Conservation (phyloP, 1,140 invertebrate species). For the Sycophila sp. region DNA sequence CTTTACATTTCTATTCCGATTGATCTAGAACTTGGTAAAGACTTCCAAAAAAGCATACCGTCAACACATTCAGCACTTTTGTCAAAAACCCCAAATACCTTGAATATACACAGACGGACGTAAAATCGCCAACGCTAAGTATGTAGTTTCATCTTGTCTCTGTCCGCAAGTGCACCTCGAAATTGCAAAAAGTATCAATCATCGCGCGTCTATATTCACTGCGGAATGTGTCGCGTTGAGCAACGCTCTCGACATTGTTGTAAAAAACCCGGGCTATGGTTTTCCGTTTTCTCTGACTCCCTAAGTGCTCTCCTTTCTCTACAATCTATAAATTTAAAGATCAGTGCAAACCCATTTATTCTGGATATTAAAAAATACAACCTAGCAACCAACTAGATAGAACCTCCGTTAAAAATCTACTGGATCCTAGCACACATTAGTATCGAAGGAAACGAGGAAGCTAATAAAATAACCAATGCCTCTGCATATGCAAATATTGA, state of each 20-base stretch:
- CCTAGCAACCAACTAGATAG: too few species aligned
- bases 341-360: neutral
- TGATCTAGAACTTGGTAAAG: neutral
- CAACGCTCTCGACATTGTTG: neutral
- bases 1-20: neutral
- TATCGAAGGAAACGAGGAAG: neutral
- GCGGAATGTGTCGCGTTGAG: constrained; percentile 22
- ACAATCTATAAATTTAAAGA: neutral
- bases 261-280: neutral
- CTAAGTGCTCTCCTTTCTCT: neutral
- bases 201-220: neutral
- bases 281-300: neutral
- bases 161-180: neutral
- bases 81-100: neutral
- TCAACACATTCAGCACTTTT: neutral
- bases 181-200: neutral
- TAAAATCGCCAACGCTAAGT: neutral
- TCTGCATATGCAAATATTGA: neutral
- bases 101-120: constrained; percentile 22
- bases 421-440: neutral
- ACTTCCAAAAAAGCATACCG: neutral
- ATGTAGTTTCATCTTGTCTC: constrained; percentile 6
- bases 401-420: neutral
- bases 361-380: neutral
- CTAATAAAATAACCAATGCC: neutral